Evolutionary conservation across 2,113 vertebrate species (phyloP).

Genomic region (Perca flavescens): DNA sequence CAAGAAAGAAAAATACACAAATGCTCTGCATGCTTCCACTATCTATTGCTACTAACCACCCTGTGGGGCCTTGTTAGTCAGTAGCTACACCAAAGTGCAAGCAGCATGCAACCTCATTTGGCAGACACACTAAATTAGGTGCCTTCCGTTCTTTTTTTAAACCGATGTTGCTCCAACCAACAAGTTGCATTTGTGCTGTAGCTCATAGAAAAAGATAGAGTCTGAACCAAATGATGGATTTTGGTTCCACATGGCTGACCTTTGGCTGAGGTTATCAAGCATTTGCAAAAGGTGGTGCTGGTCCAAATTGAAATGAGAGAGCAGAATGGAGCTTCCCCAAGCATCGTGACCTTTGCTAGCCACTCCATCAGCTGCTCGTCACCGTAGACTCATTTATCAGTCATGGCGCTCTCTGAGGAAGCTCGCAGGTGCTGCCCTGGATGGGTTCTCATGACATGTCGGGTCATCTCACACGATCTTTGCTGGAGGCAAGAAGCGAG

Average conservation of each 20-base stretch:
- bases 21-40: constrained; percentile 32
- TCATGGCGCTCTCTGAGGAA: constrained; percentile 50
- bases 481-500: constrained; percentile 66
- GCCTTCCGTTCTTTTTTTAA: constrained; percentile 14
- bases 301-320: constrained; percentile 72
- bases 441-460: constrained; percentile 69
- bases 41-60: constrained; percentile 37
- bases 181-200: constrained; percentile 45
- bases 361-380: constrained; percentile 76
- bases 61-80: constrained; percentile 61
- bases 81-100: constrained; percentile 54
- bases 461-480: constrained; percentile 77
- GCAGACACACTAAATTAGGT: constrained; percentile 44
- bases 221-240: constrained; percentile 55
- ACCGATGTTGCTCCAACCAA: constrained; percentile 37
- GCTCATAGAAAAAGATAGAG: constrained; percentile 35
- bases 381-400: constrained; percentile 75
- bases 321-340: constrained; percentile 60
- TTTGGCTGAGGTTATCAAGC: constrained; percentile 64
- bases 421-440: constrained; percentile 73
- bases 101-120: constrained; percentile 61
- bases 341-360: constrained; percentile 72
- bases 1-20: constrained; percentile 30
- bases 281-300: constrained; percentile 63
- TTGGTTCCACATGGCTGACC: constrained; percentile 55